A percentile compares a stretch with the other conserved stretches of the same genome.
Evolutionary conservation across 1,140 invertebrate genomes (phyloP).

Genomic region (Heterodera carotae): DNA sequence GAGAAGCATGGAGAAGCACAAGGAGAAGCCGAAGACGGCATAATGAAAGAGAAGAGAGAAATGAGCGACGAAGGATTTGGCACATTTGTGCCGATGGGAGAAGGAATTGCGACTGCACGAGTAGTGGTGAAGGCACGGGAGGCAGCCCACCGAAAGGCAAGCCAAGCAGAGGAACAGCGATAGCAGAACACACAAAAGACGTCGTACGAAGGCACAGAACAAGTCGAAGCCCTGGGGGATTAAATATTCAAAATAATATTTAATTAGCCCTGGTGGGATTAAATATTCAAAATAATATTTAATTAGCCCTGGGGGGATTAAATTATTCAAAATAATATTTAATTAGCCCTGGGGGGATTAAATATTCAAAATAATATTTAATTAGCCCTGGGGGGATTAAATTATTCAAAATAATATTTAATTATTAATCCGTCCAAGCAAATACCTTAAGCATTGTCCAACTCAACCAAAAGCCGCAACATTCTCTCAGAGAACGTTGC

Average conservation of each 20-base stretch:
- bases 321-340: too few species aligned
- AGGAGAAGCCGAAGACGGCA: slow-evolving; percentile 51
- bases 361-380: too few species aligned
- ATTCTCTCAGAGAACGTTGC: background rate
- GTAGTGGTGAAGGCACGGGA: slow-evolving; percentile 56
- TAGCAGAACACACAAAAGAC: slow-evolving; percentile 38
- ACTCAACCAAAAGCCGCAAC: slow-evolving; percentile 16
- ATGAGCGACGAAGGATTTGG: slow-evolving; percentile 55
- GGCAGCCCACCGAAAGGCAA: slow-evolving; percentile 46
- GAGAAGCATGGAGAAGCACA: slow-evolving; percentile 36
- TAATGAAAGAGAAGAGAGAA: slow-evolving; percentile 58
- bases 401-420: too few species aligned
- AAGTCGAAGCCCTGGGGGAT: slow-evolving; percentile 9
- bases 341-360: too few species aligned
- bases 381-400: too few species aligned
- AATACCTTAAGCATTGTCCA: slow-evolving; percentile 15
- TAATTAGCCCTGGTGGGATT: too few species aligned
- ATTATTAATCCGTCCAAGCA: background rate
- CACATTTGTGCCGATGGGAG: slow-evolving; percentile 54
- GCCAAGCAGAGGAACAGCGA: slow-evolving; percentile 43
- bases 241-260: too few species aligned
- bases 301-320: too few species aligned
- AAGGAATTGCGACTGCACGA: slow-evolving; percentile 54
- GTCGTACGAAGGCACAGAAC: slow-evolving; percentile 16
- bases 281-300: too few species aligned